Percentiles rank a stretch among this genome's conserved stretches.
Conservation (phyloP, 2,113 vertebrate species). For the Eleginops maclovinus region DNA sequence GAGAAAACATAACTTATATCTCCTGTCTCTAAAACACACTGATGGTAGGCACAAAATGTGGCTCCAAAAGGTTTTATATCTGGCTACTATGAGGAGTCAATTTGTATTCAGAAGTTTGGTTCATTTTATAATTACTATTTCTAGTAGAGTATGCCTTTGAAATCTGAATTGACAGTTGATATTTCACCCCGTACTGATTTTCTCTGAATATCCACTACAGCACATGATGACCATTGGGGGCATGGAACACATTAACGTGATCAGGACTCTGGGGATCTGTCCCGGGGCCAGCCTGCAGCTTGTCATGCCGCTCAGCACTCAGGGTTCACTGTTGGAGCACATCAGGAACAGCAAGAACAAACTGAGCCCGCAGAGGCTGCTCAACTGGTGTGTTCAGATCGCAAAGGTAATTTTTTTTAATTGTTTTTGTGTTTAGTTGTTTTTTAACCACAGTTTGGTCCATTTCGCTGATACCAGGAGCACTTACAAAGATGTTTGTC, state of each 20-base stretch:
- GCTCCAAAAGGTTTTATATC: background rate
- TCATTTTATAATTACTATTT: background rate
- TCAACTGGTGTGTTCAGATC: conserved; percentile 98
- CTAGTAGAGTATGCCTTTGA: background rate
- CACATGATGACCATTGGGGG: conserved; percentile 92
- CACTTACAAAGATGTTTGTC: background rate
- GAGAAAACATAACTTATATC: conserved; percentile 68
- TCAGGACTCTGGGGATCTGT: conserved; percentile 91
- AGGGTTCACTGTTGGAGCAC: conserved; percentile 92
- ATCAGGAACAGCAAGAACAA: conserved; percentile 86
- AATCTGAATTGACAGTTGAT: background rate
- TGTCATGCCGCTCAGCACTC: conserved; percentile 88
- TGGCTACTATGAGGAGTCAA: background rate
- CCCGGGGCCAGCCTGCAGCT: conserved; percentile 90
- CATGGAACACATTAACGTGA: conserved; percentile 90
- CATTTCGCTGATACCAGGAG: background rate
- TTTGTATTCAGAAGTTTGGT: background rate
- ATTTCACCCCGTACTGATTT: background rate
- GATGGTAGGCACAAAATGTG: background rate
- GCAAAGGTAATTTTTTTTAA: conserved; percentile 88
- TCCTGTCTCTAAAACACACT: background rate
- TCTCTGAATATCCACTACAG: conserved; percentile 69
- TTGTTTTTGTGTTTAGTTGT: background rate
- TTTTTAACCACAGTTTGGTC: background rate
- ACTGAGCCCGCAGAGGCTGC: conserved; percentile 89